phyloP scores from a whole-genome alignment of 2,888 invertebrate genomes.

The Trachelus tabidus region DNA sequence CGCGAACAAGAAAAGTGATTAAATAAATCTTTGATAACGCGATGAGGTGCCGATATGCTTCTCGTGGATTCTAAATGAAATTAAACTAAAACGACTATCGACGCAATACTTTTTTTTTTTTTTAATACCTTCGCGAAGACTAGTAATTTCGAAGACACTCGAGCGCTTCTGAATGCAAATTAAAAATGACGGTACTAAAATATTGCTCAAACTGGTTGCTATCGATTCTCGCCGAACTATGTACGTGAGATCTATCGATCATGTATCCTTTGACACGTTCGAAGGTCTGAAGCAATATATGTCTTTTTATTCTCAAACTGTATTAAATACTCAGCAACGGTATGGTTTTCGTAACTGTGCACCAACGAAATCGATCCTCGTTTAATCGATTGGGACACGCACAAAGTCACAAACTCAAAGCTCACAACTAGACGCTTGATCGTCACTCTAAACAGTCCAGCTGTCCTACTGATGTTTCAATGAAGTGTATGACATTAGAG shows the following conservation, averaged over 20 bases:
- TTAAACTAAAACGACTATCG: not conserved
- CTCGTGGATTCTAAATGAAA: not conserved
- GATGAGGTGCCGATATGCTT: too few relatives aligned
- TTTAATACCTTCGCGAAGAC: not conserved
- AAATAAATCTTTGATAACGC: too few relatives aligned
- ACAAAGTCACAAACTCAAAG: slow-evolving; percentile 1
- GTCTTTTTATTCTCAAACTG: not conserved
- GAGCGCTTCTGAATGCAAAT: not conserved
- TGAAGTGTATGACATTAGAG: slow-evolving; percentile 12
- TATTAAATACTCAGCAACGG: slow-evolving; percentile 1
- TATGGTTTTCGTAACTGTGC: not conserved
- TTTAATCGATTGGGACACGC: not conserved
- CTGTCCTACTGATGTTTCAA: slow-evolving; percentile 36
- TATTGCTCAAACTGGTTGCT: not conserved
- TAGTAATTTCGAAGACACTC: too few relatives aligned
- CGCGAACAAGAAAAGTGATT: too few relatives aligned
- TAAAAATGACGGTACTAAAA: not conserved
- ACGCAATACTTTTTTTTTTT: not conserved
- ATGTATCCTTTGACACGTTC: not conserved
- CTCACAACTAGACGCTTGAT: slow-evolving; percentile 1
- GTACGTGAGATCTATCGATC: not conserved
- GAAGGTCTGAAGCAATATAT: not conserved
- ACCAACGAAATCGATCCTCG: not conserved
- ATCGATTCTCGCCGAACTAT: not conserved
- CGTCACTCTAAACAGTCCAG: slow-evolving; percentile 15